Percentiles rank a stretch among this genome's conserved stretches.
Evolutionary conservation across 2,113 vertebrate genomes (phyloP).

Genomic region (Phyllopteryx taeniolatus): DNA sequence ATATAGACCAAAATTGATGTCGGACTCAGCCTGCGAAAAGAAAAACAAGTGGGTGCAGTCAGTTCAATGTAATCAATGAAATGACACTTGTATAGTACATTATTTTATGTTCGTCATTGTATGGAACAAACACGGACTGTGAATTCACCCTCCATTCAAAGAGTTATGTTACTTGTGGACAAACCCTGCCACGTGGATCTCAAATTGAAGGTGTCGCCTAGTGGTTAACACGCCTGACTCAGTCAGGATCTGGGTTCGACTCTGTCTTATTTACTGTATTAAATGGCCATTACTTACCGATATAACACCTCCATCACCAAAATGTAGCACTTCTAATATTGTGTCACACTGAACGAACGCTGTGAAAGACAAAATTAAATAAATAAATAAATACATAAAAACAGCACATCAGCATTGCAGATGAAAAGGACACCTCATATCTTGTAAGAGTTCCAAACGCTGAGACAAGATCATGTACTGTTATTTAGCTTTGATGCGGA

Average conservation of each 20-base stretch:
- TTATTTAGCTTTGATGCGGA: no score
- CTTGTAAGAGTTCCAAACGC: no score
- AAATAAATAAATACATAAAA: conserved; percentile 16
- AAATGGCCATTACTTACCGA: conserved; percentile 75
- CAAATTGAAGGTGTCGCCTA: no score
- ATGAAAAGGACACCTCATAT: not conserved
- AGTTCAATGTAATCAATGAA: not conserved
- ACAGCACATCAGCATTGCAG: not conserved
- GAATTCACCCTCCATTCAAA: no score
- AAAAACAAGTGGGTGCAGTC: conserved; percentile 2
- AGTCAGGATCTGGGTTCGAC: no score
- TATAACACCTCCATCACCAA: conserved; percentile 91
- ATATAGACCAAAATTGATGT: conserved; percentile 77
- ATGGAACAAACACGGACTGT: no score
- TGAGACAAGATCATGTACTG: no score
- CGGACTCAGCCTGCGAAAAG: conserved; percentile 71
- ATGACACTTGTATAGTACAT: not conserved
- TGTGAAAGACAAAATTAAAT: conserved; percentile 50
- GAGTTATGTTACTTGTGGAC: not conserved
- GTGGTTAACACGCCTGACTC: no score
- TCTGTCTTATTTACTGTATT: not conserved
- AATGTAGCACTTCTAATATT: conserved; percentile 96
- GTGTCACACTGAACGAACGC: conserved; percentile 97
- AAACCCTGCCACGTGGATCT: not conserved
- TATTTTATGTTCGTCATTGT: no score